Evolutionary conservation across 2,797 vertebrate species (phyloP).

Genomic region (Brachyrhaphis roseni): DNA sequence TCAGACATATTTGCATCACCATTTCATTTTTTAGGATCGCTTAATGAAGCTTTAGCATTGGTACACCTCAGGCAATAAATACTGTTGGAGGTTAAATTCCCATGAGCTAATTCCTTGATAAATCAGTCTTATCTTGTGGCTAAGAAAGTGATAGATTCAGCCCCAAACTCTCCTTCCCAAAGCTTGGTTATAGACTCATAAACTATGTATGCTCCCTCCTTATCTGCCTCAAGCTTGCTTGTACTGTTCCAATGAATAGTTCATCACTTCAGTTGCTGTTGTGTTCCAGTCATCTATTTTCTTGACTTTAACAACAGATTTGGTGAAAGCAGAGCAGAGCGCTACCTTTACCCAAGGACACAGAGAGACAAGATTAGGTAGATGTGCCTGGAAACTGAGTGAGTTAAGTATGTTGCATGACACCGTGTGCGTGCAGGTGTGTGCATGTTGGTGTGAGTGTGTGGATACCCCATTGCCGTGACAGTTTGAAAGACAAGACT

Average conservation of each 20-base stretch:
- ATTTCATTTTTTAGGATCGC: slow-evolving; percentile 1
- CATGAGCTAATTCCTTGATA: background rate
- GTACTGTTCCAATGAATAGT: slow-evolving; percentile 64
- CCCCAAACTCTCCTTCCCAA: slow-evolving; percentile 21
- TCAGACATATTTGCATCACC: background rate
- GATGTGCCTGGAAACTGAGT: slow-evolving; percentile 32
- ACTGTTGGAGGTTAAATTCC: slow-evolving; percentile 16
- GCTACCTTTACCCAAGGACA: slow-evolving; percentile 65
- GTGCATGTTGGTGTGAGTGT: slow-evolving; percentile 16
- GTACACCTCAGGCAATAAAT: background rate
- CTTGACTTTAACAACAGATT: slow-evolving; percentile 45
- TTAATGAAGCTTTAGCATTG: background rate
- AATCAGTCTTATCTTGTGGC: slow-evolving; percentile 24
- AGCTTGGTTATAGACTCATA: slow-evolving; percentile 48
- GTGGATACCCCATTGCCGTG: slow-evolving; percentile 86
- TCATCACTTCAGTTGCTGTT: slow-evolving; percentile 53
- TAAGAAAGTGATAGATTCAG: slow-evolving; percentile 38
- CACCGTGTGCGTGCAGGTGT: slow-evolving; percentile 17
- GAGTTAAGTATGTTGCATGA: slow-evolving; percentile 37
- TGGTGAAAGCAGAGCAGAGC: slow-evolving; percentile 35
- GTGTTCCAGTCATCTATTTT: slow-evolving; percentile 56
- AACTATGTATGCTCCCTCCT: slow-evolving; percentile 54
- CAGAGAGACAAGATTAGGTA: slow-evolving; percentile 58
- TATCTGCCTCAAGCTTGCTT: slow-evolving; percentile 58
- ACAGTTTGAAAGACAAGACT: slow-evolving; percentile 85